Conservation (phyloP, 2,113 vertebrate species). For the Geococcyx californianus region DNA sequence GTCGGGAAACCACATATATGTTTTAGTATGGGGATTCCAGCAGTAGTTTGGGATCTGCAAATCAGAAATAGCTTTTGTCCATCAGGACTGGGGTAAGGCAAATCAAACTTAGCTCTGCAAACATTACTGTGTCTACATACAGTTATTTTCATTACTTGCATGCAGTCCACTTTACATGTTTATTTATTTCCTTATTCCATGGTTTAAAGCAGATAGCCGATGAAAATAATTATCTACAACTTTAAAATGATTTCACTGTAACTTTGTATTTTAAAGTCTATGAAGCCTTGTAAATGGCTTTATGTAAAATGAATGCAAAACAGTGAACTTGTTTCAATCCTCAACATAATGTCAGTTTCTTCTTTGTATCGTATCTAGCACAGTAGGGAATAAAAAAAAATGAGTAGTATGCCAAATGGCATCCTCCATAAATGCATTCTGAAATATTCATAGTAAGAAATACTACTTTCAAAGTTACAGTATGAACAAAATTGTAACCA, state of each 20-base stretch:
- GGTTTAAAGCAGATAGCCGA: neutral
- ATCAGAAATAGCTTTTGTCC: conserved; percentile 21
- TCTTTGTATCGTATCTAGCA: neutral
- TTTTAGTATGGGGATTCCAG: neutral
- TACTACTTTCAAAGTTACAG: neutral
- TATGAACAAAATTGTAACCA: neutral
- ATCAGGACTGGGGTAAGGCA: neutral
- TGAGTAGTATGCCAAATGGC: neutral
- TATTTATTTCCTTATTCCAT: neutral
- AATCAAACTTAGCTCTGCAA: neutral
- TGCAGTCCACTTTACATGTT: neutral
- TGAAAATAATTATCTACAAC: neutral
- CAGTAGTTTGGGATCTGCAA: neutral
- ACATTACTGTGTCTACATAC: neutral
- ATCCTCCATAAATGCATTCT: neutral
- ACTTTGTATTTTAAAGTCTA: neutral
- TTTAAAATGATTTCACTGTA: neutral
- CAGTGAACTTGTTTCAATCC: neutral
- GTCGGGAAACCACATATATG: neutral
- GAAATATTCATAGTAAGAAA: neutral
- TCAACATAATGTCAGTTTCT: neutral
- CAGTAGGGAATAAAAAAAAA: neutral
- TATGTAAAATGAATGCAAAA: neutral
- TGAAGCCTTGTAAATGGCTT: neutral
- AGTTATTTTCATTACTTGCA: neutral